Evolutionary conservation across 2,797 vertebrate species (phyloP).

Genomic region (Melanotaenia trifasciata): DNA sequence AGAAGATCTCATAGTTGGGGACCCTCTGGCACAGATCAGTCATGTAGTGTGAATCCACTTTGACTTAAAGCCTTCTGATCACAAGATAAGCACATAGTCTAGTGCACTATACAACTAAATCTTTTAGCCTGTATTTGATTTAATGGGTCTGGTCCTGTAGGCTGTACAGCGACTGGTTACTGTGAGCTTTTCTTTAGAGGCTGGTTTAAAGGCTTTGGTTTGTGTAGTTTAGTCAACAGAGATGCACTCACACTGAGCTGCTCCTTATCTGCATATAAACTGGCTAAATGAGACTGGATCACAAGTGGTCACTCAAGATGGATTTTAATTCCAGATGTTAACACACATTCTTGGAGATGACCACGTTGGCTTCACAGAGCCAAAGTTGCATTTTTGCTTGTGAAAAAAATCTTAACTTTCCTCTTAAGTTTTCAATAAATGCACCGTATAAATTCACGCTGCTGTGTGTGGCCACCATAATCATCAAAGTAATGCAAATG

Average conservation of each 20-base stretch:
- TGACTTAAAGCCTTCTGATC: not conserved
- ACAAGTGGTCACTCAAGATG: not conserved
- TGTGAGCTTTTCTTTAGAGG: not conserved
- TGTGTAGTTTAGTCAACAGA: not conserved
- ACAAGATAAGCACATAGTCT: not conserved
- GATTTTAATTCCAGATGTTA: not conserved
- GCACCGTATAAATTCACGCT: constrained; percentile 38
- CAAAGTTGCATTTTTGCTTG: constrained; percentile 24
- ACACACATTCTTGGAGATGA: not conserved
- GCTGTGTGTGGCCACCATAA: not conserved
- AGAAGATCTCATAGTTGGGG: not conserved
- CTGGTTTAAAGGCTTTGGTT: not conserved
- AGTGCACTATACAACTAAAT: not conserved
- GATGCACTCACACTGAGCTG: not conserved
- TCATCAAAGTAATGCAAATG: constrained; percentile 46
- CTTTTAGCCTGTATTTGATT: not conserved
- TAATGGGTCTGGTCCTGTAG: not conserved
- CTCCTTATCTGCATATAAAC: not conserved
- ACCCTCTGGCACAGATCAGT: not conserved
- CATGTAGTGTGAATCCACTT: not conserved
- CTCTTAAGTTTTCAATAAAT: constrained; percentile 21
- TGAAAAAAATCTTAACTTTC: constrained; percentile 32
- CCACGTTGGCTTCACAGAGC: not conserved
- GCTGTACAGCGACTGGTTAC: too few relatives aligned
- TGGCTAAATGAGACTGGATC: not conserved